These are phyloP conservation scores for Bombylius discolor DNA, from an alignment of 2,888 invertebrate species.

Conservation along the genomic window DNA sequence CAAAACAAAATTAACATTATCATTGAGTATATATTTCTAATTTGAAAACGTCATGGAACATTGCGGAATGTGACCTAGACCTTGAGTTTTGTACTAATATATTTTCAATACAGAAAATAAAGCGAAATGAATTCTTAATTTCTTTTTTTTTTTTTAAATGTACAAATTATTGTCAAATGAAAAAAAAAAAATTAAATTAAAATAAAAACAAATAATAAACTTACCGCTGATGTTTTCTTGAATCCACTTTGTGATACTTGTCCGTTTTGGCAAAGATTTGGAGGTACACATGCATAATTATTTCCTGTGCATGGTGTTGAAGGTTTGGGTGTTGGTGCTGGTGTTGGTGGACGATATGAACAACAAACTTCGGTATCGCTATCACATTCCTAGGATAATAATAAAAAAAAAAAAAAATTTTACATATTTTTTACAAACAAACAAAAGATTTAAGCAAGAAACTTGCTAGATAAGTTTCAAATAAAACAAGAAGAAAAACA, in stretches of 20 bases:
- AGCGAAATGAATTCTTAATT: too few species aligned
- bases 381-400: constrained; percentile 35
- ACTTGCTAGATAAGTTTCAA: not conserved
- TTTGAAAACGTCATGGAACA: too few species aligned
- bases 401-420: constrained; percentile 16
- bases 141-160: too few species aligned
- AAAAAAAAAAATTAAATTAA: not conserved
- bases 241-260: constrained; percentile 27
- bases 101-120: too few species aligned
- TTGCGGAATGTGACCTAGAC: not conserved
- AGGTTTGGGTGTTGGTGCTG: constrained; percentile 16
- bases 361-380: constrained; percentile 36
- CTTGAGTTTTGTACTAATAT: not conserved
- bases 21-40: too few species aligned
- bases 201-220: constrained; percentile 12
- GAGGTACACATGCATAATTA: constrained; percentile 30
- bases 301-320: constrained; percentile 24
- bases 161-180: too few species aligned
- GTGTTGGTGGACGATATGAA: constrained; percentile 25
- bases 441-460: not conserved
- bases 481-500: too few species aligned
- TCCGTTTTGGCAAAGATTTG: constrained; percentile 30
- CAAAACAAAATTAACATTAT: too few species aligned
- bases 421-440: not conserved
- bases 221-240: constrained; percentile 29